These are phyloP conservation scores for Maniola hyperantus DNA, from an alignment of 2,888 invertebrate genomes.

Conservation along the genomic window DNA sequence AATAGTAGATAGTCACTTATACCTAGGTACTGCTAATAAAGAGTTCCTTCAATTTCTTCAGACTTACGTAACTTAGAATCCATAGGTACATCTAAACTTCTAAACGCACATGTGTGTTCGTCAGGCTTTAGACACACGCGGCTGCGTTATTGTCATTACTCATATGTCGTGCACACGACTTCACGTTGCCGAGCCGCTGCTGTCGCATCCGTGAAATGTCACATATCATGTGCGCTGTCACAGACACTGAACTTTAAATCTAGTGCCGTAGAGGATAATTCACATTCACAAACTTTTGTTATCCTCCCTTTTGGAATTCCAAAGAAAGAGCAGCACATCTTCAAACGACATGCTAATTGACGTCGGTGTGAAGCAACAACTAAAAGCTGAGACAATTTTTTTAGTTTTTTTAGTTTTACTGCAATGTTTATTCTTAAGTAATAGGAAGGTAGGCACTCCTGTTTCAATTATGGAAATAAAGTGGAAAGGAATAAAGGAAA, in stretches of 20 bases:
- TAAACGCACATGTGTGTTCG: slow-evolving; percentile 73
- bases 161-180: slow-evolving; percentile 78
- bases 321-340: slow-evolving; percentile 65
- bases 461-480: slow-evolving; percentile 4
- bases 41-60: slow-evolving; percentile 33
- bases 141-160: slow-evolving; percentile 79
- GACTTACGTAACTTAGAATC: slow-evolving; percentile 68
- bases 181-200: slow-evolving; percentile 59
- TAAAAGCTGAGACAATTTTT: slow-evolving; percentile 60
- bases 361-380: slow-evolving; percentile 64
- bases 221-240: slow-evolving; percentile 50
- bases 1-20: no score
- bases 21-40: no score
- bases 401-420: slow-evolving; percentile 50
- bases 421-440: slow-evolving; percentile 40
- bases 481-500: no score
- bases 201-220: slow-evolving; percentile 58
- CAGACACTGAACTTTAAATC: slow-evolving; percentile 61
- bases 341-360: slow-evolving; percentile 81
- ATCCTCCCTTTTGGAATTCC: slow-evolving; percentile 51
- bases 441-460: slow-evolving; percentile 28
- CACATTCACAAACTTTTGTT: slow-evolving; percentile 40
- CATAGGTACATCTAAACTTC: slow-evolving; percentile 50
- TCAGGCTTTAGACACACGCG: slow-evolving; percentile 66
- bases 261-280: slow-evolving; percentile 49